A percentile compares a stretch with the other conserved stretches of the same genome.
Conservation (phyloP, 2,797 vertebrate genomes). For the Acomys russatus region DNA sequence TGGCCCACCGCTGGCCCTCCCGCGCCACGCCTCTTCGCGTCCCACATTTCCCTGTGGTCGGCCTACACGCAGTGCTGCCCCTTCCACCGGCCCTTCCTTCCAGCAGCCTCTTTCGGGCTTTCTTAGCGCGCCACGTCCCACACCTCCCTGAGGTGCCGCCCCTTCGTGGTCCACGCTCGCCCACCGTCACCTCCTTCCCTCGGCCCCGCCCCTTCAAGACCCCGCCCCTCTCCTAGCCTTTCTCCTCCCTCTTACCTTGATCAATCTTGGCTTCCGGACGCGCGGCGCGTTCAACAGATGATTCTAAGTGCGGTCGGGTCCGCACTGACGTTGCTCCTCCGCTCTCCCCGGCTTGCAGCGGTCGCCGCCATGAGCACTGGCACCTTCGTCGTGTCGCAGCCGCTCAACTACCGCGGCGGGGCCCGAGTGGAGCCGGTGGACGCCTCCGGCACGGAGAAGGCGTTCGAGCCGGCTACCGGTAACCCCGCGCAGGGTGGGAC, state of each 20-base stretch:
- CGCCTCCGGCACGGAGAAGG: conserved; percentile 89
- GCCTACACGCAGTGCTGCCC: neutral
- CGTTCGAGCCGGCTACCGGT: conserved; percentile 97
- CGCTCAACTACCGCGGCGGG: conserved; percentile 94
- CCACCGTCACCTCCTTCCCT: neutral
- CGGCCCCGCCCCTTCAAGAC: neutral
- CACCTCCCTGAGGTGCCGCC: neutral
- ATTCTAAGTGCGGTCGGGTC: accelerated
- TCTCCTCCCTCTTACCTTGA: neutral
- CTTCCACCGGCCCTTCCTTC: neutral
- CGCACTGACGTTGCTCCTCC: accelerated
- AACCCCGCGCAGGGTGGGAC: neutral
- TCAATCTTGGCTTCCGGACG: accelerated
- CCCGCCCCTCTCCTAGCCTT: neutral
- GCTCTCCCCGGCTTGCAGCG: accelerated
- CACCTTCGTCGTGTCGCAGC: conserved; percentile 88
- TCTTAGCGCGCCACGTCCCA: accelerated
- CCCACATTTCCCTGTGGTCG: no score
- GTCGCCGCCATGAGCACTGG: conserved; percentile 89
- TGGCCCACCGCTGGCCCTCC: no score
- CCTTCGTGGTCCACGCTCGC: accelerated
- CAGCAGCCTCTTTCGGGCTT: neutral
- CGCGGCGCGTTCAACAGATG: accelerated
- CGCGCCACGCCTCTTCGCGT: no score
- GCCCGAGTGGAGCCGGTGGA: conserved; percentile 89